Conservation (phyloP, 2,888 invertebrate species). For the Priocnemis perturbator region DNA sequence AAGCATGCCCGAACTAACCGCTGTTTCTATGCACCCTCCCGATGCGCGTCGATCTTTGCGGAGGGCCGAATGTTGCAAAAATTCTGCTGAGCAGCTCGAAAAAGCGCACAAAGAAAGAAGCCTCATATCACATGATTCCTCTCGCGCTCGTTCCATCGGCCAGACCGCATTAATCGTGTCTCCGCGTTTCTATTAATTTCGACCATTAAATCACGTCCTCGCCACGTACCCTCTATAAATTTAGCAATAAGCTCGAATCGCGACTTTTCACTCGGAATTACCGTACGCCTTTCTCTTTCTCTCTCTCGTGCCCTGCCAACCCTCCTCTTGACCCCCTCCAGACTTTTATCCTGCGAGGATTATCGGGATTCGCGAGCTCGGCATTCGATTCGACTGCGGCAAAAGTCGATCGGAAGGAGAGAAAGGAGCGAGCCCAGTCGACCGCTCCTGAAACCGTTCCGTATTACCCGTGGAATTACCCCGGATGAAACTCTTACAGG, state of each 20-base stretch:
- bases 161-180: background rate
- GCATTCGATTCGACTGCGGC: slow-evolving; percentile 30
- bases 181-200: slow-evolving; percentile 40
- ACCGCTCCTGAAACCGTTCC: slow-evolving; percentile 1
- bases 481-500: slow-evolving; percentile 5
- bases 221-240: background rate
- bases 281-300: too few species aligned
- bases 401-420: slow-evolving; percentile 35
- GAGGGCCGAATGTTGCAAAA: too few species aligned
- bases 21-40: too few species aligned
- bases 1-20: too few species aligned
- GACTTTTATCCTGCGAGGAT: slow-evolving; percentile 41
- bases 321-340: slow-evolving; percentile 26
- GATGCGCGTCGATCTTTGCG: too few species aligned
- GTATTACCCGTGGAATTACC: slow-evolving; percentile 13
- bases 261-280: slow-evolving; percentile 53
- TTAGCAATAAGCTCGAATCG: slow-evolving; percentile 3
- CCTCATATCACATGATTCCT: too few species aligned
- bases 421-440: slow-evolving; percentile 14
- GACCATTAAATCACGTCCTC: background rate
- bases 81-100: too few species aligned
- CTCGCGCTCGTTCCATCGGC: too few species aligned
- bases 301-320: too few species aligned
- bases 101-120: too few species aligned
- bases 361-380: slow-evolving; percentile 31